Conservation (phyloP, 2,888 invertebrate genomes). For the Athalia rosae region DNA sequence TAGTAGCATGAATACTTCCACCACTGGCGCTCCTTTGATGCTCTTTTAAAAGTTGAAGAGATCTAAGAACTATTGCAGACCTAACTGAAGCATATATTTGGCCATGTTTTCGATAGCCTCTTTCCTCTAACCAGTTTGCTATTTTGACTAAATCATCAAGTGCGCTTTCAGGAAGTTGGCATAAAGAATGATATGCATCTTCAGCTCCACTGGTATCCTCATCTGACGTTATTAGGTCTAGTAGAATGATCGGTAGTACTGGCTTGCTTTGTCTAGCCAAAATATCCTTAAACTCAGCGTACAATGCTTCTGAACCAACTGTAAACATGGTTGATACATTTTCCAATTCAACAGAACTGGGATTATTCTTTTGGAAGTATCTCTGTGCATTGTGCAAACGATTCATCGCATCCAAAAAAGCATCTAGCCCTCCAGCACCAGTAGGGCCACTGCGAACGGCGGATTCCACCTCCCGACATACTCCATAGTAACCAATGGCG, state of each 20-base stretch:
- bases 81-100: constrained; percentile 85
- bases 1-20: constrained; percentile 81
- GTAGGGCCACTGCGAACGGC: constrained; percentile 90
- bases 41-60: constrained; percentile 86
- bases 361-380: constrained; percentile 94
- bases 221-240: constrained; percentile 91
- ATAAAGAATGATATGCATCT: constrained; percentile 78
- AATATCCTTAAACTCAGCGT: constrained; percentile 91
- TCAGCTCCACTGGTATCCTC: constrained; percentile 81
- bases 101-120: constrained; percentile 83
- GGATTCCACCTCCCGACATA: constrained; percentile 92
- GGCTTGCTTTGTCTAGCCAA: constrained; percentile 91
- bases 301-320: constrained; percentile 89
- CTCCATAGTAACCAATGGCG: constrained; percentile 96
- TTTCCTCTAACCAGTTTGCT: constrained; percentile 89
- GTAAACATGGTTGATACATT: constrained; percentile 89
- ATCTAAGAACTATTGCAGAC: constrained; percentile 84
- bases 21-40: constrained; percentile 87
- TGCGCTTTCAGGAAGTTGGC: constrained; percentile 82
- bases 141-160: constrained; percentile 85
- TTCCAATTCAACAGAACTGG: constrained; percentile 93
- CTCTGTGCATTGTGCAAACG: constrained; percentile 90
- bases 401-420: constrained; percentile 84
- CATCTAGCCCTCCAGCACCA: constrained; percentile 72
- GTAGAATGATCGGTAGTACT: constrained; percentile 88